A percentile compares a stretch with the other conserved stretches of the same genome.
Evolutionary conservation across 1,140 invertebrate genomes (phyloP).

Genomic region (Oryzaephilus surinamensis): DNA sequence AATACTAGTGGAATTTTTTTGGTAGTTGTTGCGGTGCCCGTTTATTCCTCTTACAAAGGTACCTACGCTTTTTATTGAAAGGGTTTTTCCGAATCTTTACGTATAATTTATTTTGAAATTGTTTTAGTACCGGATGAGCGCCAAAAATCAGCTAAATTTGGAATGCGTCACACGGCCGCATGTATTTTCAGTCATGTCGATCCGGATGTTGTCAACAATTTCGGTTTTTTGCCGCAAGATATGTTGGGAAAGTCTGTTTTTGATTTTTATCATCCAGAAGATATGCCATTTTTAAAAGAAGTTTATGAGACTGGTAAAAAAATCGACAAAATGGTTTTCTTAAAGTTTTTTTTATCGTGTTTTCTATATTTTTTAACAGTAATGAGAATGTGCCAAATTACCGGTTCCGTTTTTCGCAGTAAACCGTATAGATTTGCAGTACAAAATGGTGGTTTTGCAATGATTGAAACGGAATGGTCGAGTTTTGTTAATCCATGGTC

Average conservation of each 20-base stretch:
- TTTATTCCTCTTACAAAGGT: constrained; percentile 68
- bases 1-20: constrained; percentile 49
- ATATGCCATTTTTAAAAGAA: constrained; percentile 65
- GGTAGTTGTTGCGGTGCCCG: constrained; percentile 58
- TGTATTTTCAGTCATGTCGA: constrained; percentile 69
- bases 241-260: constrained; percentile 71
- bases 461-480: constrained; percentile 85
- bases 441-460: constrained; percentile 73
- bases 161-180: constrained; percentile 62
- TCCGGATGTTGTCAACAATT: constrained; percentile 62
- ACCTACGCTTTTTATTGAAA: no score
- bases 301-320: constrained; percentile 67
- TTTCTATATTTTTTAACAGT: constrained; percentile 27
- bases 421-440: constrained; percentile 69
- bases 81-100: no score
- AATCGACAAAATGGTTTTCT: background rate
- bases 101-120: no score
- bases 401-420: constrained; percentile 57
- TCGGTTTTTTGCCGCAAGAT: constrained; percentile 85
- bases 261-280: constrained; percentile 81
- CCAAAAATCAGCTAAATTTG: constrained; percentile 50
- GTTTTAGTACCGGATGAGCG: constrained; percentile 52
- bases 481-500: constrained; percentile 92
- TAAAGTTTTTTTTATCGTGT: constrained; percentile 1
- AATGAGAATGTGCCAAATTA: constrained; percentile 35